Conservation (phyloP, 2,113 vertebrate species). For the Piliocolobus tephrosceles region DNA sequence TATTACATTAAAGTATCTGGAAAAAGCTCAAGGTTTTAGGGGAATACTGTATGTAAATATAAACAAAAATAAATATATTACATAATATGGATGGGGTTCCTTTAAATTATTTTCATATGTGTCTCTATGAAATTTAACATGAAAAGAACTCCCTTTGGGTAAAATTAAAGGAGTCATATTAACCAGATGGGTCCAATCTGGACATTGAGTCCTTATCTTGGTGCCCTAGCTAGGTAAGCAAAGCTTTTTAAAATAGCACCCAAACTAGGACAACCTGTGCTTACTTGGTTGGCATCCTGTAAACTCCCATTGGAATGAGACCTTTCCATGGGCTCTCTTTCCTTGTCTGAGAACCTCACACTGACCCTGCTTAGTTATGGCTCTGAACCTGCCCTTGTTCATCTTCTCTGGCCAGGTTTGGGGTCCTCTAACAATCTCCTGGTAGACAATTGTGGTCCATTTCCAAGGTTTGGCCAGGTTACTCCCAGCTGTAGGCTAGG, state of each 20-base stretch:
- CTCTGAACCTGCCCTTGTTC: background rate
- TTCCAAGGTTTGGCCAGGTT: background rate
- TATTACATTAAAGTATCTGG: background rate
- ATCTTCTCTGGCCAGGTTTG: background rate
- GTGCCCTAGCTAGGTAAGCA: background rate
- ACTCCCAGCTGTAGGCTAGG: background rate
- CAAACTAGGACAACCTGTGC: background rate
- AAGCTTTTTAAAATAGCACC: background rate
- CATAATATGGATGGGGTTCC: background rate
- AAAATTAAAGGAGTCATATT: background rate
- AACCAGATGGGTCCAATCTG: background rate
- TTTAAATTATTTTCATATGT: background rate
- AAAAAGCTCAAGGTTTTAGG: background rate
- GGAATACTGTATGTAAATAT: background rate
- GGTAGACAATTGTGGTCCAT: background rate
- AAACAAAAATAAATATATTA: background rate
- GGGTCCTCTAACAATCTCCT: background rate
- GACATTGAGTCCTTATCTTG: background rate
- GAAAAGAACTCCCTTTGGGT: background rate
- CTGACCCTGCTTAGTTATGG: background rate
- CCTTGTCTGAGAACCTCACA: background rate
- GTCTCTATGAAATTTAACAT: background rate
- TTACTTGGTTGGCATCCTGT: background rate
- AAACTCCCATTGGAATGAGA: background rate
- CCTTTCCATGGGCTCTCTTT: background rate